A percentile compares a stretch with the other conserved stretches of the same genome.
Conservation (phyloP, 2,888 invertebrate species). For the Apoda limacodes region DNA sequence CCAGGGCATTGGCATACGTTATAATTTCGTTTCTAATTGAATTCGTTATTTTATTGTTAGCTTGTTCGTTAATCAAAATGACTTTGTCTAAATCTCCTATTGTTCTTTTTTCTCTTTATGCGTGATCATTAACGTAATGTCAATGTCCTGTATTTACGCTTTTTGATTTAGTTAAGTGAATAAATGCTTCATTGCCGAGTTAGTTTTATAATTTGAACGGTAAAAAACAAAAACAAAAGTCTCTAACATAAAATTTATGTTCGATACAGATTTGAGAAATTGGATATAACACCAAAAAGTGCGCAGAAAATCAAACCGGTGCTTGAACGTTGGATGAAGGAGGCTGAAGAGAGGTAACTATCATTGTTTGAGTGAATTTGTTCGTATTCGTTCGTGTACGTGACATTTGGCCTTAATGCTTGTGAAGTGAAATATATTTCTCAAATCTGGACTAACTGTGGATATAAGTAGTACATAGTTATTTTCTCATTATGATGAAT, state of each 20-base stretch:
- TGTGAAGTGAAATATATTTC: slow-evolving; percentile 61
- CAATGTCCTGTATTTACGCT: slow-evolving; percentile 77
- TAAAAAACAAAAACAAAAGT: slow-evolving; percentile 47
- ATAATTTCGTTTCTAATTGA: slow-evolving; percentile 66
- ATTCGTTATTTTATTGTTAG: slow-evolving; percentile 64
- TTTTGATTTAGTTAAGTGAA: slow-evolving; percentile 43
- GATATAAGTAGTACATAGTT: no score
- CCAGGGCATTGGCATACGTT: slow-evolving; percentile 92
- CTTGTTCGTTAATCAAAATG: slow-evolving; percentile 66
- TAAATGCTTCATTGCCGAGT: slow-evolving; percentile 31
- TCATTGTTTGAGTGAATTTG: slow-evolving; percentile 57
- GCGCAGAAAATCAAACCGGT: slow-evolving; percentile 99
- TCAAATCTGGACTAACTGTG: slow-evolving; percentile 70
- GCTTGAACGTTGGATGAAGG: slow-evolving; percentile 98
- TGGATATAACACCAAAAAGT: slow-evolving; percentile 99
- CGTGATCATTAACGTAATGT: slow-evolving; percentile 66
- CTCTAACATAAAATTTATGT: slow-evolving; percentile 66
- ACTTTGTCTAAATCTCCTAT: slow-evolving; percentile 66
- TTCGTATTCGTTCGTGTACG: slow-evolving; percentile 57
- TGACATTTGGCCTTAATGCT: slow-evolving; percentile 66
- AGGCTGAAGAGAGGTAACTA: slow-evolving; percentile 95
- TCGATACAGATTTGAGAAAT: slow-evolving; percentile 94
- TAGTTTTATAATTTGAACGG: slow-evolving; percentile 29
- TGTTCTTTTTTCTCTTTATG: slow-evolving; percentile 56
- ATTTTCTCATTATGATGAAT: no score